These are phyloP conservation scores for Tinamus major DNA, from an alignment of 2,797 vertebrate species.

Conservation along the genomic window DNA sequence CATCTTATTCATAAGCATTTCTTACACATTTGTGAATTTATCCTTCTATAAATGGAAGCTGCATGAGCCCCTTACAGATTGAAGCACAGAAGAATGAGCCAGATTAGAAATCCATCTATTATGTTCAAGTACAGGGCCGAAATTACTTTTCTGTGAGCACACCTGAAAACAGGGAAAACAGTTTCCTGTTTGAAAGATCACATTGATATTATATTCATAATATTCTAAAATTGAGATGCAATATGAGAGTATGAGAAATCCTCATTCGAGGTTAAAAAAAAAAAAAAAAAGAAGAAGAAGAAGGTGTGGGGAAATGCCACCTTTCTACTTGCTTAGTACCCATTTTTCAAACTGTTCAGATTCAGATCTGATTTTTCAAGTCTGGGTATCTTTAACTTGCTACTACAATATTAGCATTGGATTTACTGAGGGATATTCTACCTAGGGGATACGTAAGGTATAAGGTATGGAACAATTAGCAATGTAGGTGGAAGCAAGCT, in stretches of 20 bases:
- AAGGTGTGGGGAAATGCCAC: neutral
- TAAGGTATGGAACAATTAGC: neutral
- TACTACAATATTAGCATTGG: neutral
- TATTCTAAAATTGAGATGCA: neutral
- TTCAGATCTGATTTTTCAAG: neutral
- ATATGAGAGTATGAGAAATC: neutral
- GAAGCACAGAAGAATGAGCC: neutral
- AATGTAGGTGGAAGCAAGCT: neutral
- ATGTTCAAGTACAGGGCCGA: accelerated
- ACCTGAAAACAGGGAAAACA: neutral
- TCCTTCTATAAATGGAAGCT: neutral
- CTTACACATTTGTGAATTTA: neutral
- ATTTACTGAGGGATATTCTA: neutral
- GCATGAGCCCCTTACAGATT: neutral
- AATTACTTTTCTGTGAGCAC: neutral
- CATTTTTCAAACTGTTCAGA: neutral
- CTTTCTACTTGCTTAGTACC: neutral
- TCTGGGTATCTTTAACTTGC: neutral
- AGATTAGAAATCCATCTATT: neutral
- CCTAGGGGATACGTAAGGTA: neutral
- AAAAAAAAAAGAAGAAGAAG: neutral
- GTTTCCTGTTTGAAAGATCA: neutral
- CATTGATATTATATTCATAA: neutral
- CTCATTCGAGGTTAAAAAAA: neutral
- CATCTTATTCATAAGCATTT: neutral